Evolutionary conservation across 2,888 invertebrate genomes (phyloP).

Genomic region (Polydrusus cervinus): DNA sequence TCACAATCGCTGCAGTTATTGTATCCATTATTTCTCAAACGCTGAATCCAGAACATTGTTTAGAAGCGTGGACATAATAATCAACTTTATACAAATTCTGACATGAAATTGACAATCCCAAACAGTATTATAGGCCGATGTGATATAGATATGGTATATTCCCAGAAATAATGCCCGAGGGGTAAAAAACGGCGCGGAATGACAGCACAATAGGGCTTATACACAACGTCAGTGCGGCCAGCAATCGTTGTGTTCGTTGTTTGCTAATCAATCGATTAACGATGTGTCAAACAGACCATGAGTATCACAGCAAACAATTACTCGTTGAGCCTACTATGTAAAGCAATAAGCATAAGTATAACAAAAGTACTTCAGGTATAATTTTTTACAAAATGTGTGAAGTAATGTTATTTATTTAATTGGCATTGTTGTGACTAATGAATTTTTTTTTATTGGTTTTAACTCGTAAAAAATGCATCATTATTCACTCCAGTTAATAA

Average conservation of each 20-base stretch:
- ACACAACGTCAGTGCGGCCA: constrained; percentile 21
- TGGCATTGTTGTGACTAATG: no score
- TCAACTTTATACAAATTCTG: constrained; percentile 46
- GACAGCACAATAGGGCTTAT: constrained; percentile 23
- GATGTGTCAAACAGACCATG: constrained; percentile 36
- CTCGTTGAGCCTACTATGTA: constrained; percentile 25
- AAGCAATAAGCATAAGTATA: neutral
- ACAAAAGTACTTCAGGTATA: no score
- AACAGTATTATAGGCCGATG: constrained; percentile 41
- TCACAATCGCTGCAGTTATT: constrained; percentile 5
- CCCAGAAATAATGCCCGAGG: constrained; percentile 35
- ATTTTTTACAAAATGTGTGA: no score
- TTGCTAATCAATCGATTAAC: constrained; percentile 40
- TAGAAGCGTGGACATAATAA: constrained; percentile 22
- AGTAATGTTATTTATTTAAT: no score
- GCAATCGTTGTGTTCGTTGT: constrained; percentile 9
- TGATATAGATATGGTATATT: constrained; percentile 39
- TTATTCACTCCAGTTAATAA: no score
- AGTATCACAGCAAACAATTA: constrained; percentile 22
- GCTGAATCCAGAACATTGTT: constrained; percentile 23
- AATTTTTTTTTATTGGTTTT: no score
- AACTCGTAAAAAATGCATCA: no score
- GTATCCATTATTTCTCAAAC: constrained; percentile 8
- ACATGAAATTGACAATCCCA: constrained; percentile 35
- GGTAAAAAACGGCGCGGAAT: constrained; percentile 33